phyloP scores from a whole-genome alignment of 2,113 vertebrate genomes.

The Mola mola region DNA sequence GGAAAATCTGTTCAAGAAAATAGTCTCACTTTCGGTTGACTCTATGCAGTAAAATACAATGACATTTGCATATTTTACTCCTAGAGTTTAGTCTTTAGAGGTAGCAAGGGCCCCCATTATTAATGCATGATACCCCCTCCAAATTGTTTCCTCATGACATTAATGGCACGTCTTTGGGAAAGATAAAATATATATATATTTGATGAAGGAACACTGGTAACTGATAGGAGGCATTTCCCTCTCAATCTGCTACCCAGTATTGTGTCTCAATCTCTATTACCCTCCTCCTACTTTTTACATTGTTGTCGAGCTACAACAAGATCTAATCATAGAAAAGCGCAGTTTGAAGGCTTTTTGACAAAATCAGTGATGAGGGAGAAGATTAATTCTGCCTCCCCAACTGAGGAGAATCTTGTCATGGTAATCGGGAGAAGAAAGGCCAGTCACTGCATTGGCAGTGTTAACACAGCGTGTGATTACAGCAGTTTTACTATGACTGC shows the following conservation, averaged over 20 bases:
- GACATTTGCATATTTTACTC: neutral
- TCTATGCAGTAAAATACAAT: neutral
- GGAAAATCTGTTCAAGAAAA: neutral
- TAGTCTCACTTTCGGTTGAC: neutral
- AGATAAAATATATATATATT: too few species aligned
- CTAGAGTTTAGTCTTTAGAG: neutral
- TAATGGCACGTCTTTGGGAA: neutral
- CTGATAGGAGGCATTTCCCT: too few species aligned
- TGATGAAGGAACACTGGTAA: too few species aligned
- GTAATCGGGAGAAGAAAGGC: conserved; percentile 30
- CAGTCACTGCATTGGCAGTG: conserved; percentile 3
- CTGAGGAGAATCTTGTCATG: conserved; percentile 4
- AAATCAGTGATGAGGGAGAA: neutral
- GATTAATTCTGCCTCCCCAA: neutral
- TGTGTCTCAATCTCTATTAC: too few species aligned
- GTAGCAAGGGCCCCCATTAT: too few species aligned
- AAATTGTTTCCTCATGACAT: neutral
- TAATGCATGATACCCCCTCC: too few species aligned
- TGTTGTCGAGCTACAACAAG: too few species aligned
- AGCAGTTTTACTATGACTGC: conserved; percentile 33
- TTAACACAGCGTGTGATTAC: conserved; percentile 35
- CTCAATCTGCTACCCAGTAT: too few species aligned
- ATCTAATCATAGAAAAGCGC: too few species aligned
- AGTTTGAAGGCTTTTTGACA: neutral
- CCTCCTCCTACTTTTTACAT: too few species aligned